A percentile compares a stretch with the other conserved stretches of the same genome.
These are phyloP conservation scores for Elgonia sp. DNA, from an alignment of 2,888 invertebrate genomes.

Conservation along the genomic window DNA sequence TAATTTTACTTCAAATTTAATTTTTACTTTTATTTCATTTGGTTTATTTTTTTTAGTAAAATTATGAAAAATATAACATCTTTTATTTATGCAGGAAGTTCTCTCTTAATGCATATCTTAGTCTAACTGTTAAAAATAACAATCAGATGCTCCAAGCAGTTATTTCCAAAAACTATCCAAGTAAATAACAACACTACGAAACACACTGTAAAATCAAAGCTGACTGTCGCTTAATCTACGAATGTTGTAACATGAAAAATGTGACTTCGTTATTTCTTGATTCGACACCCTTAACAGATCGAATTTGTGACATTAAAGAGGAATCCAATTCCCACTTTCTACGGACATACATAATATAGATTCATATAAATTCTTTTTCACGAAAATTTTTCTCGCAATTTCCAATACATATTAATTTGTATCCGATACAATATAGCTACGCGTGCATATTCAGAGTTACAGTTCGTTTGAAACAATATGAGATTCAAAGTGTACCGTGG, in stretches of 20 bases:
- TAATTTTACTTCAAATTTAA: not conserved
- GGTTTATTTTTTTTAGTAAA: too few relatives aligned
- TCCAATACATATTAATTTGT: constrained; percentile 13
- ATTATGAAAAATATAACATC: not conserved
- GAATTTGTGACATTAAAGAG: constrained; percentile 11
- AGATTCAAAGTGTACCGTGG: constrained; percentile 19
- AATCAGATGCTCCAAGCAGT: constrained; percentile 67
- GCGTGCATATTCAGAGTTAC: constrained; percentile 59
- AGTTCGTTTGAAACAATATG: constrained; percentile 19
- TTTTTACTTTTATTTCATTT: not conserved
- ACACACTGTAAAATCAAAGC: constrained; percentile 54
- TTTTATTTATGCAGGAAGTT: not conserved
- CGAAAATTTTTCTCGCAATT: constrained; percentile 6
- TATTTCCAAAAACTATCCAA: constrained; percentile 59
- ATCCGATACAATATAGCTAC: constrained; percentile 45
- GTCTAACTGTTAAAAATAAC: constrained; percentile 53
- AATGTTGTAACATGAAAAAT: constrained; percentile 22
- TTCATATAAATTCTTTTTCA: not conserved
- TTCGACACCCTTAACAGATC: constrained; percentile 63
- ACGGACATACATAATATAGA: not conserved
- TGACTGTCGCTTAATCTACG: constrained; percentile 55
- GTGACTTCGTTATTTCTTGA: not conserved
- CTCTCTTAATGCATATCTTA: constrained; percentile 26
- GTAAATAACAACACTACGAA: constrained; percentile 64
- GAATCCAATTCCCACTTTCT: not conserved